These are phyloP conservation scores for Leptinotarsa tumamoca DNA, from an alignment of 2,888 invertebrate species.

Conservation along the genomic window DNA sequence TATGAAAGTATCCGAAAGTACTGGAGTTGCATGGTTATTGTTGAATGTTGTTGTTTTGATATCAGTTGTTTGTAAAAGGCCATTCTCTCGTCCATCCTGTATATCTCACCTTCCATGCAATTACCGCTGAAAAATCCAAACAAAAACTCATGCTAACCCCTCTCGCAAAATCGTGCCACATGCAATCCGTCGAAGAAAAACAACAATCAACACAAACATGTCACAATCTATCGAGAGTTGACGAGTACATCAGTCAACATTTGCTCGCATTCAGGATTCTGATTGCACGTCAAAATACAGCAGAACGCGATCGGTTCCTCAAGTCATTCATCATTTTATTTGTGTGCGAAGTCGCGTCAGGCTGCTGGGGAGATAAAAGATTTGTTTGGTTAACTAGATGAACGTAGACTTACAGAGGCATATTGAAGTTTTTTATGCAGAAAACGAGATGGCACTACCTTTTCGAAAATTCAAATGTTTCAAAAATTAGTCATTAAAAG, in stretches of 20 bases:
- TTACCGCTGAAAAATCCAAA: slow-evolving; percentile 33
- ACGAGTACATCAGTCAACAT: slow-evolving; percentile 67
- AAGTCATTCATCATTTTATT: slow-evolving; percentile 24
- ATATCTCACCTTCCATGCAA: slow-evolving; percentile 31
- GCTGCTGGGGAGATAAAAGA: slow-evolving; percentile 9
- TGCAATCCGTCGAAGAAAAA: slow-evolving; percentile 59
- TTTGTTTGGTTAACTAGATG: slow-evolving; percentile 13
- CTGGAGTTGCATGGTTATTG: too few species aligned
- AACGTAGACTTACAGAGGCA: background rate
- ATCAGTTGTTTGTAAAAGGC: too few species aligned
- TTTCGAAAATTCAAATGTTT: too few species aligned
- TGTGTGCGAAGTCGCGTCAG: slow-evolving; percentile 5
- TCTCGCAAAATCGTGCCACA: slow-evolving; percentile 57
- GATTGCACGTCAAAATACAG: slow-evolving; percentile 34
- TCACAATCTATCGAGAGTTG: slow-evolving; percentile 60
- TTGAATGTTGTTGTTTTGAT: too few species aligned
- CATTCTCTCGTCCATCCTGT: background rate
- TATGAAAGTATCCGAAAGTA: too few species aligned
- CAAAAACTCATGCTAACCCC: slow-evolving; percentile 40
- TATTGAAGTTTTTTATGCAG: too few species aligned
- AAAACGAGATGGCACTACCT: too few species aligned
- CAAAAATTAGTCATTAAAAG: too few species aligned
- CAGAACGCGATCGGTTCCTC: slow-evolving; percentile 20
- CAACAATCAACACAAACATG: slow-evolving; percentile 61
- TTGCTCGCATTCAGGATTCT: slow-evolving; percentile 53